phyloP scores from a whole-genome alignment of 2,113 vertebrate species.

The Dasyornis broadbenti region DNA sequence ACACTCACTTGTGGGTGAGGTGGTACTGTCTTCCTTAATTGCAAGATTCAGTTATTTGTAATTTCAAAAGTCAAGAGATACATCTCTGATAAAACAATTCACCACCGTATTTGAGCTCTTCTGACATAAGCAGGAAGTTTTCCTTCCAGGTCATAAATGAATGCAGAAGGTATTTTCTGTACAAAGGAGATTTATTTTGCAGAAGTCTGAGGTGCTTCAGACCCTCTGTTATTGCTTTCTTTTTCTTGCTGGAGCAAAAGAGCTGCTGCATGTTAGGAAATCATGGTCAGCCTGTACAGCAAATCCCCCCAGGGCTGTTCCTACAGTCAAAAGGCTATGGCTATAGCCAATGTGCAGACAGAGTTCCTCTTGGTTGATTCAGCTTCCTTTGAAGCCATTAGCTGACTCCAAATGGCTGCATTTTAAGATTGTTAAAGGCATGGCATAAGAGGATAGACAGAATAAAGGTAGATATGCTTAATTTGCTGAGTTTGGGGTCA shows the following conservation, averaged over 20 bases:
- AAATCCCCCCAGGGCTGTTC: not conserved
- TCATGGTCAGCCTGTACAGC: not conserved
- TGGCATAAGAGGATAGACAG: not conserved
- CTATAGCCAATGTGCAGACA: not conserved
- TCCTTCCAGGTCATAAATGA: not conserved
- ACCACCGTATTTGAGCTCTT: not conserved
- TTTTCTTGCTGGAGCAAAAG: not conserved
- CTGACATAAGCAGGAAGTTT: not conserved
- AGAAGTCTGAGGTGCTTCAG: not conserved
- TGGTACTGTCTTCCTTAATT: not conserved
- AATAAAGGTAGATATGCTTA: not conserved
- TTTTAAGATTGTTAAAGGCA: not conserved
- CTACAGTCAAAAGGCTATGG: not conserved
- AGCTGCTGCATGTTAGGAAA: not conserved
- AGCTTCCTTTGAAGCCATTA: not conserved
- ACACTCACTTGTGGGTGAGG: not conserved
- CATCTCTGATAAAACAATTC: not conserved
- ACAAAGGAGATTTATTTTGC: not conserved
- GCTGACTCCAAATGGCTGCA: not conserved
- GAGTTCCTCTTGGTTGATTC: not conserved
- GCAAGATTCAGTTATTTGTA: not conserved
- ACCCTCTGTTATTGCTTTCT: not conserved
- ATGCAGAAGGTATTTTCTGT: not conserved
- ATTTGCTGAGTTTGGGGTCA: not conserved
- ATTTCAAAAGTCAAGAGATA: not conserved